Evolutionary conservation across 2,797 vertebrate species (phyloP).

Genomic region (Antennarius maculatus): DNA sequence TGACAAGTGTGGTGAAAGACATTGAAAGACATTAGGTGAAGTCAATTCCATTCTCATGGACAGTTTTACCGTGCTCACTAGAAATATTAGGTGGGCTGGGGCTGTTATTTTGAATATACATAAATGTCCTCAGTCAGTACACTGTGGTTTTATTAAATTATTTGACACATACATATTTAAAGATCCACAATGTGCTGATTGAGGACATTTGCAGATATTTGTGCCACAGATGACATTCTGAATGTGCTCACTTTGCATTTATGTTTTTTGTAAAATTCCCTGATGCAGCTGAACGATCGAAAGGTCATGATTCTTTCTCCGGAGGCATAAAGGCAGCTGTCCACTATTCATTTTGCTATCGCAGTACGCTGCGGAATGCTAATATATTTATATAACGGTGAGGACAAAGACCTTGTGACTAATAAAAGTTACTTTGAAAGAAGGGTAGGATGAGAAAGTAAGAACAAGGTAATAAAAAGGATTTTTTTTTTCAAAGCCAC

Average conservation of each 20-base stretch:
- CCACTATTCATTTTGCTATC: conserved; percentile 40
- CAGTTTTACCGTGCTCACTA: too few relatives aligned
- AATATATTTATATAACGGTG: conserved; percentile 30
- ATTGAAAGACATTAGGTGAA: background rate
- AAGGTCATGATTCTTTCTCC: conserved; percentile 54
- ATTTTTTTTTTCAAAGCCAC: background rate
- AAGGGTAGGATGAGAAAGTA: conserved; percentile 8
- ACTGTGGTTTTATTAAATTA: too few relatives aligned
- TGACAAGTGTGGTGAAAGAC: too few relatives aligned
- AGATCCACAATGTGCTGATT: conserved; percentile 26
- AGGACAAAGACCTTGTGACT: conserved; percentile 42
- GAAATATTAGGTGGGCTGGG: too few relatives aligned
- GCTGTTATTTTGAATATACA: too few relatives aligned
- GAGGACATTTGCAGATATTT: conserved; percentile 39
- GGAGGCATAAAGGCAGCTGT: conserved; percentile 41
- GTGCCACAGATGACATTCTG: conserved; percentile 61
- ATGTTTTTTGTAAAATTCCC: conserved; percentile 45
- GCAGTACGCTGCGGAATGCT: conserved; percentile 48
- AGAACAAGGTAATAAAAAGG: background rate
- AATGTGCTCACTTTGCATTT: conserved; percentile 43
- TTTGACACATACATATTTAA: background rate
- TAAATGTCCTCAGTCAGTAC: too few relatives aligned
- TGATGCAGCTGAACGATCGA: conserved; percentile 51
- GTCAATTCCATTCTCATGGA: too few relatives aligned
- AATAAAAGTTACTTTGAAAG: conserved; percentile 34